Conservation (phyloP, 2,113 vertebrate species). For the Cryptotis parvus region DNA sequence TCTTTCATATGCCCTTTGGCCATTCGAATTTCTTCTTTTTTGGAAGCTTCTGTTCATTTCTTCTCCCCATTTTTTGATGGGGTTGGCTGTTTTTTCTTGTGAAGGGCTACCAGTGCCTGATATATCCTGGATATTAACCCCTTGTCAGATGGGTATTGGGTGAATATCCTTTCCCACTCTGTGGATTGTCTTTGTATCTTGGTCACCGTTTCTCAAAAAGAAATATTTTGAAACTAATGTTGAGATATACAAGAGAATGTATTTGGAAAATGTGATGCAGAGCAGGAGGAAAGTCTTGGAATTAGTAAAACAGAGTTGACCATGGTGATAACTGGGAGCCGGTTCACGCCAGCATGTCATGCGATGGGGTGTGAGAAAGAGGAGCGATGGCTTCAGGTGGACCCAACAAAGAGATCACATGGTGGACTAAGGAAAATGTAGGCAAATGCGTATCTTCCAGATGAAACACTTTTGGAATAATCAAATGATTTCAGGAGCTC, state of each 20-base stretch:
- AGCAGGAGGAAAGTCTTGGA: conserved; percentile 11
- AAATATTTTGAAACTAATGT: conserved; percentile 49
- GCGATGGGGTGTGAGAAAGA: neutral
- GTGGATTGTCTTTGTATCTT: too few relatives aligned
- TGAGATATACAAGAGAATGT: conserved; percentile 18
- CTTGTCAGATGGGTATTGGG: too few relatives aligned
- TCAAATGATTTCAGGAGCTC: conserved; percentile 11
- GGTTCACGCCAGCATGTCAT: conserved; percentile 3
- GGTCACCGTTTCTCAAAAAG: too few relatives aligned
- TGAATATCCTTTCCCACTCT: too few relatives aligned
- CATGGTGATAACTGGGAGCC: neutral
- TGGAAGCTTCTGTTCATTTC: too few relatives aligned
- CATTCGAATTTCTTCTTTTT: too few relatives aligned
- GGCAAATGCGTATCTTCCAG: conserved; percentile 36
- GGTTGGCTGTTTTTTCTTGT: too few relatives aligned
- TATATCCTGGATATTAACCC: too few relatives aligned
- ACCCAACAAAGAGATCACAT: conserved; percentile 45
- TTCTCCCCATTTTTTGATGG: too few relatives aligned
- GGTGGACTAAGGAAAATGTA: conserved; percentile 15
- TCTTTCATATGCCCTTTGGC: too few relatives aligned
- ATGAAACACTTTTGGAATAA: conserved; percentile 49
- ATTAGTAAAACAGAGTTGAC: neutral
- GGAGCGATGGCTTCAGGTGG: conserved; percentile 27
- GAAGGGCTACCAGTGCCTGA: too few relatives aligned
- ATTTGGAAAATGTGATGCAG: conserved; percentile 35